Base-by-base conservation (phyloP, 2,797 vertebrate species). In the Sebastes iracundus region DNA sequence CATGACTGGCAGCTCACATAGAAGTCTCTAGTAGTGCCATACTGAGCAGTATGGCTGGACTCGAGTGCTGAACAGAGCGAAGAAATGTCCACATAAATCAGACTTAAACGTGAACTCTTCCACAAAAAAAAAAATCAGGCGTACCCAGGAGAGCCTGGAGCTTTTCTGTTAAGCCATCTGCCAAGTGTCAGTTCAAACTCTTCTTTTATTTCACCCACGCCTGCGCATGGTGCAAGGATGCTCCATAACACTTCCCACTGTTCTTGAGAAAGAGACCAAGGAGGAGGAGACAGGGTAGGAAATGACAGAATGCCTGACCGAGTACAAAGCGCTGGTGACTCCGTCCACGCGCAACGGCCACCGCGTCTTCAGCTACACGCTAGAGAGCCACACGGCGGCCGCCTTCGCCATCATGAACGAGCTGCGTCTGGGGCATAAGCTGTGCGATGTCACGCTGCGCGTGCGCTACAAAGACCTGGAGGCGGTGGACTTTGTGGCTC, bases 331-430 rank as follows among this genome's bases (percentile, higher is more conserved):
- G 63, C 96, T 98, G 96, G 98, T 99, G 93, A 98, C 97, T 11
- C 98, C 98, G 5, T 98, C 98, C 1, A 96, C 95, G 69, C 95
- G 94, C 30, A 96, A 97, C 46, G 97, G 97, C 69, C 95, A 97
- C 88, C 96, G 97, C 0, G 96, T 97, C 70, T 98, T 99, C 94
- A 98, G 96, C 94, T 98, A 99, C 95, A 97, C 97, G 2, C 95
- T 99, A 59, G 96, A 97, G 82, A 97, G 97, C 83, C 98, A 99
- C 95, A 97, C 98, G 10, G 96, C 96, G 1, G 96, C 97, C 7
- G 98, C 98, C 63, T 96, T 99, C 38, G 85, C 94, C 92, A 97
- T 99, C 93, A 98, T 99, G 98, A 99, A 98, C 27, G 97, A 99
- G 83, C 95, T 99, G 67, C 95, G 98, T 0, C 87, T 97, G 76